Conservation (phyloP, 2,113 vertebrate species). For the Gnathonemus echidnorhynchus region DNA sequence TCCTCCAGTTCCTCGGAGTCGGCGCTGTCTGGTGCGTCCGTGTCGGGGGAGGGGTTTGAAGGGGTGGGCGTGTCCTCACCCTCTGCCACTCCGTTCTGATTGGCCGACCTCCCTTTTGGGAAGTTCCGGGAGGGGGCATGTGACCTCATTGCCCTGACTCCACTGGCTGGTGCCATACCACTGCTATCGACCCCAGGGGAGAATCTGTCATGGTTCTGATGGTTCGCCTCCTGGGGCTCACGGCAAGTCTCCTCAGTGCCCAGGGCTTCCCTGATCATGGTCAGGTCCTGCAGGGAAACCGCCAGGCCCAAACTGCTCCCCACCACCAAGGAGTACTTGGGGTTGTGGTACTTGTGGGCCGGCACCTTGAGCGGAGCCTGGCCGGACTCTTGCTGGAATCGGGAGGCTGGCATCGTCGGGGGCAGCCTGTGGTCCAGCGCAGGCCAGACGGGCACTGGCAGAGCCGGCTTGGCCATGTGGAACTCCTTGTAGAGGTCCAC, state of each 20-base stretch:
- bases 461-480: conserved; percentile 53
- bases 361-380: conserved; percentile 61
- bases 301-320: conserved; percentile 53
- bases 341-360: conserved; percentile 87
- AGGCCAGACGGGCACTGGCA: conserved; percentile 39
- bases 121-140: conserved; percentile 57
- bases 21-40: background rate
- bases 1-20: conserved; percentile 44
- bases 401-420: conserved; percentile 45
- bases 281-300: conserved; percentile 57
- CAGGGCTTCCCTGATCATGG: conserved; percentile 27
- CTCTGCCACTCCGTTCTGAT: conserved; percentile 35
- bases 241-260: background rate
- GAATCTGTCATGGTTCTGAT: background rate
- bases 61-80: conserved; percentile 35
- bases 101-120: conserved; percentile 44
- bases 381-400: conserved; percentile 53
- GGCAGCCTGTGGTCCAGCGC: conserved; percentile 40
- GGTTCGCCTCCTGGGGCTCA: conserved; percentile 24
- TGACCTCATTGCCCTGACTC: conserved; percentile 35
- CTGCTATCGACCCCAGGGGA: conserved; percentile 28
- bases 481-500: conserved; percentile 77
- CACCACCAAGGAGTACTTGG: conserved; percentile 84
- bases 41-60: conserved; percentile 23
- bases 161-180: conserved; percentile 32